Percentiles rank a stretch among this genome's conserved stretches.
Evolutionary conservation across 2,797 vertebrate species (phyloP).

Genomic region (Podarcis siculus): DNA sequence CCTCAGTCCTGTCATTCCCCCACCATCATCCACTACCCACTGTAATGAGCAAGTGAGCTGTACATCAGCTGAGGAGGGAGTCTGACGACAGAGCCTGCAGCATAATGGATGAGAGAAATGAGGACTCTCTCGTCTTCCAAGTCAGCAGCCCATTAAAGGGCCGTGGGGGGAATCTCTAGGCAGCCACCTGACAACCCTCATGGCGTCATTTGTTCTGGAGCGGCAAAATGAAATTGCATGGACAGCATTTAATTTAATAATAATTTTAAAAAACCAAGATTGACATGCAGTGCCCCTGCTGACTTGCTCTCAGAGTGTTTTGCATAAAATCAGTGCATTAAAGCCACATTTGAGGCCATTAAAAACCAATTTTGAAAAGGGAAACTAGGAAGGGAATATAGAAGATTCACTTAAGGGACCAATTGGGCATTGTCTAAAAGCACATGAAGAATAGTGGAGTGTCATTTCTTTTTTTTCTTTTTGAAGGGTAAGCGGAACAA

Average conservation of each 20-base stretch:
- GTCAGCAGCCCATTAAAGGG: neutral
- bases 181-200: neutral
- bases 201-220: neutral
- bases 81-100: neutral
- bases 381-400: neutral
- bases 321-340: neutral
- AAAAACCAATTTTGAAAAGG: neutral
- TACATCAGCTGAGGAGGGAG: no score
- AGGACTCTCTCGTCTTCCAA: neutral
- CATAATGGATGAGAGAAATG: neutral
- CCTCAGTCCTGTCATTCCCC: neutral
- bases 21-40: neutral
- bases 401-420: neutral
- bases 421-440: neutral
- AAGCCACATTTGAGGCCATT: neutral
- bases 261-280: neutral
- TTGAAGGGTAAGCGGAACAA: neutral
- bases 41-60: neutral
- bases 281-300: neutral
- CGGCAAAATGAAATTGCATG: neutral
- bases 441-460: neutral
- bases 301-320: neutral
- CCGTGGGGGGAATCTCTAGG: neutral
- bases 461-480: neutral
- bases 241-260: neutral